Percentiles rank a stretch among this genome's conserved stretches.
Conservation (phyloP, 2,888 invertebrate genomes). For the Nyleta sp. region DNA sequence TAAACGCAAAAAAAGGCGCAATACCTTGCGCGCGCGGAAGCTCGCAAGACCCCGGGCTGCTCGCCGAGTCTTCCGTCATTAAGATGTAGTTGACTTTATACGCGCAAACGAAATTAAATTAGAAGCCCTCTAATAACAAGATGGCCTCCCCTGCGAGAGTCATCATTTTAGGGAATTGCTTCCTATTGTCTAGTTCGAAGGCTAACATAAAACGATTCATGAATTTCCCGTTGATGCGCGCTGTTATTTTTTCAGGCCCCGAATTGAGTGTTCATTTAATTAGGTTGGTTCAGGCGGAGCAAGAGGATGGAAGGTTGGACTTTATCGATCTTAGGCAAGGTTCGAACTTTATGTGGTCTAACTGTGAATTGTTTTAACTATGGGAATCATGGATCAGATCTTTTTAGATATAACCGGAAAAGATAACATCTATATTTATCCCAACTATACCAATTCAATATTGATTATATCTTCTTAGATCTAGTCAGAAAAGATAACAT, state of each 20-base stretch:
- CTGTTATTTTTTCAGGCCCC: constrained; percentile 15
- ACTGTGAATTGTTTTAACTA: no score
- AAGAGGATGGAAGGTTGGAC: not conserved
- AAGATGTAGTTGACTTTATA: constrained; percentile 70
- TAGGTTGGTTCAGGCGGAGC: not conserved
- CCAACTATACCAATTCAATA: no score
- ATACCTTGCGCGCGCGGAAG: constrained; percentile 21
- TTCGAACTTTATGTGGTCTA: no score
- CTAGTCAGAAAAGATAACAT: no score
- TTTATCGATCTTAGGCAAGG: not conserved
- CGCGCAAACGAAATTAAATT: constrained; percentile 73
- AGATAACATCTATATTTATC: no score
- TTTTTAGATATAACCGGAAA: no score
- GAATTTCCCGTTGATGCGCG: constrained; percentile 16
- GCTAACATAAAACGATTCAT: constrained; percentile 37
- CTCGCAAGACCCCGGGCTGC: constrained; percentile 49
- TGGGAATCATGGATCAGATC: no score
- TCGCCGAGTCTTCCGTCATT: constrained; percentile 68
- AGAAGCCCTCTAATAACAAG: constrained; percentile 48
- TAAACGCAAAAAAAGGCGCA: constrained; percentile 77
- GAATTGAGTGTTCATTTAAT: constrained; percentile 21
- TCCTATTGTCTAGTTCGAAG: constrained; percentile 39
- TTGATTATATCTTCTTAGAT: no score
- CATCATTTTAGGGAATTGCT: constrained; percentile 49
- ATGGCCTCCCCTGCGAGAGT: constrained; percentile 38